Conservation (phyloP, 2,888 invertebrate genomes). For the Protonemura montana region DNA sequence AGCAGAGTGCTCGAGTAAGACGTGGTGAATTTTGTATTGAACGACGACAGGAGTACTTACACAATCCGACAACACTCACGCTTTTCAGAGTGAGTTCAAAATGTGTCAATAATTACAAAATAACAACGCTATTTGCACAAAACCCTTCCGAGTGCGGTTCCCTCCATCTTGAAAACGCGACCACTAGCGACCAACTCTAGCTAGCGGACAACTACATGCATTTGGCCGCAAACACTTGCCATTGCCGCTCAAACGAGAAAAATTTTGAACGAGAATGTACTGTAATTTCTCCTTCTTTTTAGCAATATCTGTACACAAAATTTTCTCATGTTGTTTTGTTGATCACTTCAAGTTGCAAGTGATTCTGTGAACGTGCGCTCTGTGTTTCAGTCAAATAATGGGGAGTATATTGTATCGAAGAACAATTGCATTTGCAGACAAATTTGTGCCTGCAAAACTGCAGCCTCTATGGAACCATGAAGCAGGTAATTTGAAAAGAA, state of each 20-base stretch:
- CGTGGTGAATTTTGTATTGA: background rate
- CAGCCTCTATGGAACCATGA: slow-evolving; percentile 66
- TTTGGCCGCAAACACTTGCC: background rate
- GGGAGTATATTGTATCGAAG: slow-evolving; percentile 39
- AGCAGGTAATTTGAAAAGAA: slow-evolving; percentile 58
- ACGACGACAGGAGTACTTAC: background rate
- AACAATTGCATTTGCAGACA: slow-evolving; percentile 55
- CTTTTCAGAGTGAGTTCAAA: background rate
- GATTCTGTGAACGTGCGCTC: background rate
- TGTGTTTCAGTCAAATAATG: background rate
- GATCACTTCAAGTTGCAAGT: background rate
- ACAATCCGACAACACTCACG: background rate
- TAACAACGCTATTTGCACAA: background rate
- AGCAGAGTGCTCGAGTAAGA: background rate
- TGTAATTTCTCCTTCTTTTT: background rate
- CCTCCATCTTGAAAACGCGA: slow-evolving; percentile 36
- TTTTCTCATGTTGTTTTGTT: background rate
- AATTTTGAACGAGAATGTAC: background rate
- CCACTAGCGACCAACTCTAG: background rate
- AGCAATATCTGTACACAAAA: background rate
- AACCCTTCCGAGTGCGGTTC: background rate
- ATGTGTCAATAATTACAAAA: background rate
- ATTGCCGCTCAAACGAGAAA: background rate
- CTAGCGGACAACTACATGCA: background rate
- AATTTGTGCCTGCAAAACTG: slow-evolving; percentile 59